phyloP scores from a whole-genome alignment of 2,113 vertebrate species.

The Equus quagga region DNA sequence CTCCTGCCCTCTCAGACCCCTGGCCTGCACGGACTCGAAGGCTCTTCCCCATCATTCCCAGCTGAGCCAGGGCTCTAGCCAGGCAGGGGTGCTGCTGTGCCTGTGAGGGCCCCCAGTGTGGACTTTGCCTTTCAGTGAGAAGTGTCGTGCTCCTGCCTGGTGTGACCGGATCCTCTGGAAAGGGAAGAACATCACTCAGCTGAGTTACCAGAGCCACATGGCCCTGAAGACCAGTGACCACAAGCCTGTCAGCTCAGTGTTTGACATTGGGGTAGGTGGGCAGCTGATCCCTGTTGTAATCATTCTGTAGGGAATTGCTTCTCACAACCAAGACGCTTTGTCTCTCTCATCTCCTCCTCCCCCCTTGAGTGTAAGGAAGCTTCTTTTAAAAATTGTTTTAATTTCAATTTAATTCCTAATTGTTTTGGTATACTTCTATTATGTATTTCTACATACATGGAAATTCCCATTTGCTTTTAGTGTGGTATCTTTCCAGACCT shows the following conservation, averaged over 20 bases:
- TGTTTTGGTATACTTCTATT: neutral
- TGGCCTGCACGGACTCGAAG: neutral
- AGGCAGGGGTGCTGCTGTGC: neutral
- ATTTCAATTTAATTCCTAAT: slow-evolving; percentile 32
- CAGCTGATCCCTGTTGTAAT: neutral
- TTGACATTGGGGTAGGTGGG: slow-evolving; percentile 92
- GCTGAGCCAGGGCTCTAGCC: neutral
- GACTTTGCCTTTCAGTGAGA: slow-evolving; percentile 90
- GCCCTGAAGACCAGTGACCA: slow-evolving; percentile 96
- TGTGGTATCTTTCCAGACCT: neutral
- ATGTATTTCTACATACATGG: neutral
- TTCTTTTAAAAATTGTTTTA: slow-evolving; percentile 24
- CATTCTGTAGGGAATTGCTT: neutral
- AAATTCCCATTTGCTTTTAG: slow-evolving; percentile 20
- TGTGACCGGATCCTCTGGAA: slow-evolving; percentile 97
- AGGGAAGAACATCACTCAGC: slow-evolving; percentile 92
- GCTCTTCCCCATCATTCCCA: neutral
- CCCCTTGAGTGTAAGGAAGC: neutral
- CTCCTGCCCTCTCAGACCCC: neutral
- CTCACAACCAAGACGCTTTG: neutral
- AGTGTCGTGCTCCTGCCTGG: slow-evolving; percentile 96
- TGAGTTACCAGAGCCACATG: slow-evolving; percentile 96
- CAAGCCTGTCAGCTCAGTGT: slow-evolving; percentile 96
- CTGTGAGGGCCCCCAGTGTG: neutral
- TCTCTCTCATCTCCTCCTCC: neutral